Evolutionary conservation across 1,140 invertebrate genomes (phyloP).

Genomic region (Chironomus striatipennis): DNA sequence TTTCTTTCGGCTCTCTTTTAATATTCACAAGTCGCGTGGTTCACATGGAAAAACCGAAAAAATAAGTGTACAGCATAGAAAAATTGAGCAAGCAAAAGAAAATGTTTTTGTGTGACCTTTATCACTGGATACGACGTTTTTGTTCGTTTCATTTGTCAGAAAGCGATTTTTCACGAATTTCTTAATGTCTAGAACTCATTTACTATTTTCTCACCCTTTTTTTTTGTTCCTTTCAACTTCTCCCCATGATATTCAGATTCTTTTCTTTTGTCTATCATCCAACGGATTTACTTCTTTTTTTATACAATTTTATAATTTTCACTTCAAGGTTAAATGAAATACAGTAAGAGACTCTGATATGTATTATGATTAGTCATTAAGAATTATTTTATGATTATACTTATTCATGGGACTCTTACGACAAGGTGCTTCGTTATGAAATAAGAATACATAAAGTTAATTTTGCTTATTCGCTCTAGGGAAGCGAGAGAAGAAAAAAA

Average conservation of each 20-base stretch:
- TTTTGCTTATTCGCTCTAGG: no score
- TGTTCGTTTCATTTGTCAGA: background rate
- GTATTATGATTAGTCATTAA: no score
- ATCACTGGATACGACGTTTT: background rate
- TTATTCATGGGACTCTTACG: no score
- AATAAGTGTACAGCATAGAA: background rate
- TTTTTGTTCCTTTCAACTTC: background rate
- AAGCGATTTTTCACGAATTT: background rate
- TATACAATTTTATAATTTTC: no score
- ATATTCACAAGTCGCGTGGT: background rate
- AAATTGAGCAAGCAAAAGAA: background rate
- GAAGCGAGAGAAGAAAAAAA: no score
- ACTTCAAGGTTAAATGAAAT: background rate
- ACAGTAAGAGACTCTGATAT: no score
- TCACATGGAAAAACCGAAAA: slow-evolving; percentile 2
- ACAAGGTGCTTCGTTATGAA: no score
- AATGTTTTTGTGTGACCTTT: slow-evolving; percentile 8
- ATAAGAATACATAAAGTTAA: no score
- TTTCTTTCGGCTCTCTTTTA: background rate
- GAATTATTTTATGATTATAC: no score
- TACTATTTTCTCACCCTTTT: background rate
- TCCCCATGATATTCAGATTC: background rate
- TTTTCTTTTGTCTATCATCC: background rate
- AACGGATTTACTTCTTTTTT: background rate
- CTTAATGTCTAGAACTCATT: background rate